These are phyloP conservation scores for Eriosoma lanigerum DNA, from an alignment of 1,140 invertebrate species.

Conservation along the genomic window DNA sequence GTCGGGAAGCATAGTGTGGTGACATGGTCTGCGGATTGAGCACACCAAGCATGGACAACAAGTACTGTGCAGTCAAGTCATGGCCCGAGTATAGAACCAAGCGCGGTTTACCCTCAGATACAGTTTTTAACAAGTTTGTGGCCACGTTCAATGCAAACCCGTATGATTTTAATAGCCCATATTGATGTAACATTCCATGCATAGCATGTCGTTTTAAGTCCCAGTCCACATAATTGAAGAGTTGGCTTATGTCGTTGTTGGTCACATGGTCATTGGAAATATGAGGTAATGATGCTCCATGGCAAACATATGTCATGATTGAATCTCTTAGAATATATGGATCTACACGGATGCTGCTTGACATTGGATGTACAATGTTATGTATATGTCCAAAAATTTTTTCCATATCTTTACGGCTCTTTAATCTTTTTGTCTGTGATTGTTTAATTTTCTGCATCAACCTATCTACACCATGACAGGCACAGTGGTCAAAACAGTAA, in stretches of 20 bases:
- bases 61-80: constrained; percentile 82
- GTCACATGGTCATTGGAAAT: constrained; percentile 54
- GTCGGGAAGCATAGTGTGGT: constrained; percentile 76
- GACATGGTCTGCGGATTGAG: constrained; percentile 64
- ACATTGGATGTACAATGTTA: constrained; percentile 64
- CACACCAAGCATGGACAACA: constrained; percentile 76
- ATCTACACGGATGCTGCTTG: constrained; percentile 63
- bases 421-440: constrained; percentile 62
- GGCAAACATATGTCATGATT: constrained; percentile 79
- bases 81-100: constrained; percentile 88
- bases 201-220: constrained; percentile 68
- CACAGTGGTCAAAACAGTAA: constrained; percentile 83
- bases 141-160: constrained; percentile 77
- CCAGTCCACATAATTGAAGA: constrained; percentile 77
- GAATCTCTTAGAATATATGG: constrained; percentile 77
- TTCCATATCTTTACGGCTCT: constrained; percentile 69
- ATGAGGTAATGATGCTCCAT: constrained; percentile 76
- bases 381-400: constrained; percentile 68
- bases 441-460: constrained; percentile 62
- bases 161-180: constrained; percentile 73
- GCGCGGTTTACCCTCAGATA: constrained; percentile 74
- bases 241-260: constrained; percentile 56
- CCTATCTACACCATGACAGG: constrained; percentile 72
- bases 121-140: constrained; percentile 74
- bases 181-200: constrained; percentile 66